Evolutionary conservation across 2,113 vertebrate species (phyloP), one percentile per base, ranked within the genome.

Genomic region (Forbesichthys papilliferus): DNA sequence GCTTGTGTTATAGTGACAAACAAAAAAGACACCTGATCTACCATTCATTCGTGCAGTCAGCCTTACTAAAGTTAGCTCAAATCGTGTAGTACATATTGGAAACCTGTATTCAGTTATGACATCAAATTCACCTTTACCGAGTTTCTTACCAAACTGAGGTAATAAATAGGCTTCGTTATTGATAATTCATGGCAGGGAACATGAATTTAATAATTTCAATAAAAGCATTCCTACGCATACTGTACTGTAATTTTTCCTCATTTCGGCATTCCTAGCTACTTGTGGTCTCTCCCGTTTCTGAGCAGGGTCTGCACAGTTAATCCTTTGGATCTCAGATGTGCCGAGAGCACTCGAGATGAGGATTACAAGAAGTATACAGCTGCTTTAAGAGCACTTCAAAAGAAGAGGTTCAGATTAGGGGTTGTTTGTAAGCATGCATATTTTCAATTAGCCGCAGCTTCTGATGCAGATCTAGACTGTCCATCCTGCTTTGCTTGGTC

Each of bases 361-460:
- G 81, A 79, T 86, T 86, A 83, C 68, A 71, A 66, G 63, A 78
- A 83, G 81, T 77, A 77, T 69, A 63, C 68, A 74, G 64, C 67
- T 81, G 78, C 78, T 72, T 69, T 27, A 10, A 54, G 36, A 74
- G 73, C 76, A 79, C 84, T 84, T 84, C 81, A 80, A 82, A 86
- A 68, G 71, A 72, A 74, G 49, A 72, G 46, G 55, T 53, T 12
- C 13, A 69, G 76, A 81, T 77, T 69, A 81, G 73, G 56, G 68
- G 56, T 61, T 55, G 52, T 73, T 73, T 66, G 52, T 73, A 68
- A 67, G 75, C 61, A 55, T 71, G 62, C 48, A 68, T 78, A 70
- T 64, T 83, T 83, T 75, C 76, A 77, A 76, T 75, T 73, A 67
- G 62, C 42, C 20, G 27, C 2, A 55, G 73, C 47, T 59, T 57